phyloP scores from a whole-genome alignment of 2,113 vertebrate species.

The Empidonax traillii region DNA sequence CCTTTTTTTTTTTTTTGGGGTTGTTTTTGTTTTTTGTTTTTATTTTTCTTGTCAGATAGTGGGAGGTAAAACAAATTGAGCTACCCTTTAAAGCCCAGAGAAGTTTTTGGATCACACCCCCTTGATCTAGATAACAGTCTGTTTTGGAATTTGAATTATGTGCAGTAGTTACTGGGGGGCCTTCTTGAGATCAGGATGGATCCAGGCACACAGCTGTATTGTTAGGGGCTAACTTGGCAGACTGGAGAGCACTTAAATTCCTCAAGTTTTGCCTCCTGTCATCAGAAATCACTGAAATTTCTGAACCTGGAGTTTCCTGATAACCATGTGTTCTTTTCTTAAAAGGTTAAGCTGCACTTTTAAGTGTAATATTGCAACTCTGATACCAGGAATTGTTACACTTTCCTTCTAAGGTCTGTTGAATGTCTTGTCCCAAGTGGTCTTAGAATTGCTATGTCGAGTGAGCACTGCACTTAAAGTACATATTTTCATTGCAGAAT shows the following conservation, averaged over 20 bases:
- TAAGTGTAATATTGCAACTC: background rate
- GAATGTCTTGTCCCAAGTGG: background rate
- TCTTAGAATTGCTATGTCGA: background rate
- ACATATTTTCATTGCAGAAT: background rate
- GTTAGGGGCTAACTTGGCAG: background rate
- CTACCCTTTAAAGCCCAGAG: background rate
- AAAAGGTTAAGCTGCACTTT: background rate
- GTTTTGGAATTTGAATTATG: background rate
- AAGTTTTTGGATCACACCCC: background rate
- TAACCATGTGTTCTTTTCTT: background rate
- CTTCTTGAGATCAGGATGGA: background rate
- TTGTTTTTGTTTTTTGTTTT: too few species aligned
- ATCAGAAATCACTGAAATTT: background rate
- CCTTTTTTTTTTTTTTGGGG: background rate
- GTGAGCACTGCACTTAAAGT: background rate
- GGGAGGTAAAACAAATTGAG: background rate
- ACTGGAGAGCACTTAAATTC: background rate
- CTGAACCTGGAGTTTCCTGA: background rate
- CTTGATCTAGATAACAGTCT: background rate
- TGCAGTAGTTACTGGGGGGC: background rate
- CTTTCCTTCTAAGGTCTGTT: background rate
- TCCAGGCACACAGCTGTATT: fast-evolving
- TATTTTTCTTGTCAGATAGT: background rate
- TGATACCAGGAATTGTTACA: background rate
- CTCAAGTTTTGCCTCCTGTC: background rate